A percentile compares a stretch with the other conserved stretches of the same genome.
phyloP scores from a whole-genome alignment of 2,113 vertebrate species.

The Diglossa brunneiventris region DNA sequence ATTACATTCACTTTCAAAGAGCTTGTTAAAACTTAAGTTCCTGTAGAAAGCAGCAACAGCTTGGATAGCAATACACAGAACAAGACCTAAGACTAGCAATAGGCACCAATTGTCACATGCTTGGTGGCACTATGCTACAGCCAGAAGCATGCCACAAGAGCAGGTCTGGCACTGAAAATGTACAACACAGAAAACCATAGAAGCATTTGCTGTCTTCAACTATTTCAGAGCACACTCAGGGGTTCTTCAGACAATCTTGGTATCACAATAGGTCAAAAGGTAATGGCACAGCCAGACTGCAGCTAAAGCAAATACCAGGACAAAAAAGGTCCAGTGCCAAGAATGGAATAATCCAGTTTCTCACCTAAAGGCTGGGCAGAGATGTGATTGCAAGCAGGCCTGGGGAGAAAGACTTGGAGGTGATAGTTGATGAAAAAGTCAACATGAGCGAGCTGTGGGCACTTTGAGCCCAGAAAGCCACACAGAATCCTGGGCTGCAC shows the following conservation, averaged over 20 bases:
- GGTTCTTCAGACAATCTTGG: background rate
- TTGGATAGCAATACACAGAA: background rate
- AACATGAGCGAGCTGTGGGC: rapidly evolving
- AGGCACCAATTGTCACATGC: background rate
- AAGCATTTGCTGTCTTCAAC: background rate
- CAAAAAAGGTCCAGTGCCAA: background rate
- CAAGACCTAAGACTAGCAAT: rapidly evolving
- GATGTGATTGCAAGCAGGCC: background rate
- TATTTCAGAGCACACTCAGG: background rate
- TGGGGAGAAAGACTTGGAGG: background rate
- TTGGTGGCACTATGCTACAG: slow-evolving; percentile 28
- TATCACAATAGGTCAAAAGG: background rate
- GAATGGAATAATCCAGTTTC: background rate
- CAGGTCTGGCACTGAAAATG: background rate
- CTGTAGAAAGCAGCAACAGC: background rate
- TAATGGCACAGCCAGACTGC: background rate
- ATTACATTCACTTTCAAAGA: background rate
- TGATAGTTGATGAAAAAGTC: background rate
- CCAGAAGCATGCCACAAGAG: background rate
- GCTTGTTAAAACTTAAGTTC: background rate
- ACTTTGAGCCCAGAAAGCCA: background rate
- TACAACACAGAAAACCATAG: background rate
- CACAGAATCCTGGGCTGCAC: rapidly evolving
- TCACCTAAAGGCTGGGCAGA: background rate
- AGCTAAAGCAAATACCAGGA: background rate